Evolutionary conservation across 2,888 invertebrate genomes (phyloP).

Genomic region (Caenorhabditis sp.): DNA sequence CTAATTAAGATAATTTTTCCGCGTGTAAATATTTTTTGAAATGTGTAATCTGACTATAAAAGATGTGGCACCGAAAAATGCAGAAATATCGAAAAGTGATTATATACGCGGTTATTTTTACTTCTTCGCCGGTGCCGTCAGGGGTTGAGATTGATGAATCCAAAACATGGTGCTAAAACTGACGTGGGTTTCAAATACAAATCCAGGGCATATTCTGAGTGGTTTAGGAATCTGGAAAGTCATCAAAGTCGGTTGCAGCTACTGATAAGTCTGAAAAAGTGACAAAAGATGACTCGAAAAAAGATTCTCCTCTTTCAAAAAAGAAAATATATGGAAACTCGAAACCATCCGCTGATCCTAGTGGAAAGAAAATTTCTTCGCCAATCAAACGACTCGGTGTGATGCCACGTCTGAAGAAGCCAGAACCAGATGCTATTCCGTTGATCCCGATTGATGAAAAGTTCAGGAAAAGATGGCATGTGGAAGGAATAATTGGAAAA

Average conservation of each 20-base stretch:
- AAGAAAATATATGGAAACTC: background rate
- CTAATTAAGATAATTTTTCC: too few species aligned
- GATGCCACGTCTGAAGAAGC: conserved; percentile 36
- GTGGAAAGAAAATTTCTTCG: background rate
- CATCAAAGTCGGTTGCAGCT: conserved; percentile 9
- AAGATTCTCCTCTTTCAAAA: background rate
- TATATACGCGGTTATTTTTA: background rate
- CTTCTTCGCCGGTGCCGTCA: conserved; percentile 8
- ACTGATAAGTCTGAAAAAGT: conserved; percentile 32
- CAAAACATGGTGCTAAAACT: conserved; percentile 21
- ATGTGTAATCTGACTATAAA: too few species aligned
- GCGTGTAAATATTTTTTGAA: too few species aligned
- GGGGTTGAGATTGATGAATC: conserved; percentile 10
- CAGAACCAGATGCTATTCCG: conserved; percentile 25
- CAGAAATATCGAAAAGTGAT: too few species aligned
- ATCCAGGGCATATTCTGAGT: background rate
- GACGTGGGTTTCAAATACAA: conserved; percentile 17
- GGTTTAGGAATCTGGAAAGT: conserved; percentile 16
- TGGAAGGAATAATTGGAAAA: conserved; percentile 67
- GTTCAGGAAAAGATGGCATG: conserved; percentile 67
- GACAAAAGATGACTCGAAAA: conserved; percentile 6
- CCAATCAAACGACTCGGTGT: conserved; percentile 38
- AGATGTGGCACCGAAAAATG: too few species aligned
- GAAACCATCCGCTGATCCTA: background rate
- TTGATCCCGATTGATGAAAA: conserved; percentile 67